Base-by-base conservation (phyloP, 1,140 invertebrate genomes). In the Psilanteris sp. region DNA sequence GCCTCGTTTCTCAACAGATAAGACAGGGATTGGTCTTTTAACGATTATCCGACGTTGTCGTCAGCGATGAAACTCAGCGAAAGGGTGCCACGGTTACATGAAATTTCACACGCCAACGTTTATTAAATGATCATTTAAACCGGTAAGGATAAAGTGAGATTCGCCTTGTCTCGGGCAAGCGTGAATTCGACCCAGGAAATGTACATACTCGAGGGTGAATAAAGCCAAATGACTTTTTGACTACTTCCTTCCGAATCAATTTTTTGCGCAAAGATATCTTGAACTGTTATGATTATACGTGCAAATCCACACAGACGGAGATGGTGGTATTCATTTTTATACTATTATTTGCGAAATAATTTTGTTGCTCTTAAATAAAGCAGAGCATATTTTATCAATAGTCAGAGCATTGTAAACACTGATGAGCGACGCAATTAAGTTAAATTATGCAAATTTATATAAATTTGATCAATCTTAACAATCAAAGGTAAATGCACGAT, bases 21-120 rank as follows among this genome's bases (percentile, higher is more conserved):
- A 73, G 70, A 48, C 70, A 66, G 24, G 44, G 61, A 74, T 74
- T 74, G 70, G 70, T 36, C 70, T 66, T 74, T 59, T 59, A 61
- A 66, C 70, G 59, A 66, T 74, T 59, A 74, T 50, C 54, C 44
- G 50, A 48, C 61, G 54, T 59, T 61, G 70, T 59, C 36, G 14
- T 41, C 29, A 22, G 22, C 70, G 43, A 74, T 66, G 44, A 66
- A 74, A 66, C 59, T 74, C 29, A 24, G 36, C 16, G 36, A 52
- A 59, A 52, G 61, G 43, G 52, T 66, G 57, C 61, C 34, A 54
- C 36, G 36, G 11, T 74, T 59, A 67, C 59, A 59, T 46, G 52
- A 66, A 74, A 66, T 73, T 74, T 67, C 43, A 16, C 44, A 46
- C 61, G 54, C 57, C 44, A 31, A 54, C 50, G 43, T 73, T 66